A percentile compares a stretch with the other conserved stretches of the same genome.
These are phyloP conservation scores for Sebastes hopkinsi DNA, from an alignment of 2,797 vertebrate genomes.

Conservation along the genomic window DNA sequence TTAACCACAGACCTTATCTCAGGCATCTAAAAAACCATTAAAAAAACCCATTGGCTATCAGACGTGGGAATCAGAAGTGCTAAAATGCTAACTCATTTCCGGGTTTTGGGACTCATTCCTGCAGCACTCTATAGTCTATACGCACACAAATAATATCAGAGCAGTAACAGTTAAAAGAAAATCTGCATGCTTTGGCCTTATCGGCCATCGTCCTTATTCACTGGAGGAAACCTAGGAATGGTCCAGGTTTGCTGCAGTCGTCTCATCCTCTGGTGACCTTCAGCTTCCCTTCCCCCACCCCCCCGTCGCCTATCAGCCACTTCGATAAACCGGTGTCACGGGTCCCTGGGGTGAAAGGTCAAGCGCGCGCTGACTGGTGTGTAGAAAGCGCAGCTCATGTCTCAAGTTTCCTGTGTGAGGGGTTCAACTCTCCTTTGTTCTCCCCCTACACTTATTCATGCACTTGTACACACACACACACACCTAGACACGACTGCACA, in stretches of 20 bases:
- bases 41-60: no score
- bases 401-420: constrained; percentile 51
- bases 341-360: constrained; percentile 65
- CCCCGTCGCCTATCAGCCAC: not conserved
- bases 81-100: no score
- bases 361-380: constrained; percentile 5
- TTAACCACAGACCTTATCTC: no score
- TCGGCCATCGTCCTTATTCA: not conserved
- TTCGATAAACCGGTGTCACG: constrained; percentile 10
- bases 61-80: no score
- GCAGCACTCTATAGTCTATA: no score
- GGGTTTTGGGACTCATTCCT: no score
- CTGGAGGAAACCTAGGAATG: not conserved
- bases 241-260: not conserved
- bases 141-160: not conserved
- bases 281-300: not conserved
- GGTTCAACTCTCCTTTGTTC: constrained; percentile 61
- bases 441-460: constrained; percentile 34
- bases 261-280: constrained; percentile 48
- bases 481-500: constrained; percentile 43
- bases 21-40: no score
- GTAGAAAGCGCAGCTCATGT: constrained; percentile 27
- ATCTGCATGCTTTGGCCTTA: not conserved
- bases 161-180: not conserved
- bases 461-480: constrained; percentile 35